These are phyloP conservation scores for Drosophila anceps DNA, from an alignment of 2,888 invertebrate species.

Conservation along the genomic window DNA sequence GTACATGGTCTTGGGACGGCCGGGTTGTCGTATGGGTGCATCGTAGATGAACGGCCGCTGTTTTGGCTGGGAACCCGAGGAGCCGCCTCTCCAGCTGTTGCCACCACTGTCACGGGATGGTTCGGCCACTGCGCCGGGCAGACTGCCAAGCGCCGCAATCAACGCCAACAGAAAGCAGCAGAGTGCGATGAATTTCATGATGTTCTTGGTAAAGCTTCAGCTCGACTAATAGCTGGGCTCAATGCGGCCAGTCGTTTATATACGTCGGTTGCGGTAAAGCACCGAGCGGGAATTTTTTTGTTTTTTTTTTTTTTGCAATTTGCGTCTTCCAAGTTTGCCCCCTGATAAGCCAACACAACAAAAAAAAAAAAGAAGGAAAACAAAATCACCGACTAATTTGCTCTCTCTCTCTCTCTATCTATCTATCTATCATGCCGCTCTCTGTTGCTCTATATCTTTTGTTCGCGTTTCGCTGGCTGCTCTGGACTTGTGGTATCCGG, in stretches of 20 bases:
- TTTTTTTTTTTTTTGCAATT: not conserved
- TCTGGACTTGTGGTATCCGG: not conserved
- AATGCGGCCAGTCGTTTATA: constrained; percentile 35
- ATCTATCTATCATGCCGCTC: not conserved
- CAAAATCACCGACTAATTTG: constrained; percentile 34
- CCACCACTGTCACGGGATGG: constrained; percentile 58
- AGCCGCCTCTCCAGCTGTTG: constrained; percentile 36
- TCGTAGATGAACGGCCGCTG: constrained; percentile 56
- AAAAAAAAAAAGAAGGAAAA: constrained; percentile 10
- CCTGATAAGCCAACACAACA: constrained; percentile 24
- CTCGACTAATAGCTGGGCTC: constrained; percentile 5
- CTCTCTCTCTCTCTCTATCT: constrained; percentile 24
- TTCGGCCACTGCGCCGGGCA: constrained; percentile 11
- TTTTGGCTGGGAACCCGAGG: constrained; percentile 14
- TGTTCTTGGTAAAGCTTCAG: constrained; percentile 1
- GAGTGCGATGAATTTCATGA: constrained; percentile 55
- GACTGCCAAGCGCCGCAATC: constrained; percentile 23
- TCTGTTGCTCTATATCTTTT: constrained; percentile 16
- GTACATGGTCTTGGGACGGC: constrained; percentile 58
- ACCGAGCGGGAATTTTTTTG: constrained; percentile 30
- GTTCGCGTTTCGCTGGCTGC: constrained; percentile 7
- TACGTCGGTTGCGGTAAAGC: constrained; percentile 40
- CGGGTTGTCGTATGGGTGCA: constrained; percentile 50
- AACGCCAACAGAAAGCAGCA: constrained; percentile 48
- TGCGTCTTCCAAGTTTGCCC: not conserved